phyloP scores from a whole-genome alignment of 2,888 invertebrate species.

The Caenorhabditis sinica region DNA sequence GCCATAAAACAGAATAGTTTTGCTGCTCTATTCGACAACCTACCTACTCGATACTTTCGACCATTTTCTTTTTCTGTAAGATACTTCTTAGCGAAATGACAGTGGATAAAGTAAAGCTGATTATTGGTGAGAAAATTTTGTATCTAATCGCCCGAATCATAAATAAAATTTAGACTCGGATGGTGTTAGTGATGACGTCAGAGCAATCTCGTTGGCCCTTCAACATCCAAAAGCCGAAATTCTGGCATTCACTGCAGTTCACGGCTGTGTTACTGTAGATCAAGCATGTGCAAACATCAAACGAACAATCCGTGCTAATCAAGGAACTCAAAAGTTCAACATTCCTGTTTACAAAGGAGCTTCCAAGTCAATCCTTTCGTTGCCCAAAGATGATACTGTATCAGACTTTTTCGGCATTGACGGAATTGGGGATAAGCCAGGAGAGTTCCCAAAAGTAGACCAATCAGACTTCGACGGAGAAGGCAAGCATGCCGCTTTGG shows the following conservation, averaged over 20 bases:
- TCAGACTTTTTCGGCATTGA: slow-evolving; percentile 76
- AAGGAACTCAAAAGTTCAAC: slow-evolving; percentile 23
- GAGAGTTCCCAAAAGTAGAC: slow-evolving; percentile 71
- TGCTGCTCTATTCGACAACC: background rate
- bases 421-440: slow-evolving; percentile 76
- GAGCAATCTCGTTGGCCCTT: slow-evolving; percentile 79
- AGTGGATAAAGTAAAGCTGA: slow-evolving; percentile 34
- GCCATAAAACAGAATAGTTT: background rate
- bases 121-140: slow-evolving; percentile 36
- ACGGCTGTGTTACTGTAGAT: slow-evolving; percentile 78
- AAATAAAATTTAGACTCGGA: slow-evolving; percentile 75
- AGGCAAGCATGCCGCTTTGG: slow-evolving; percentile 54
- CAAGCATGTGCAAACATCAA: slow-evolving; percentile 82
- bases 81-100: slow-evolving; percentile 1
- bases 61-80: background rate
- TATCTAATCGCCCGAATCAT: no score
- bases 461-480: slow-evolving; percentile 48
- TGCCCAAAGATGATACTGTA: slow-evolving; percentile 68
- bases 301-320: slow-evolving; percentile 79
- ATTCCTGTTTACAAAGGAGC: slow-evolving; percentile 83
- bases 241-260: slow-evolving; percentile 74
- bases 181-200: slow-evolving; percentile 79
- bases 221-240: slow-evolving; percentile 62
- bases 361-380: slow-evolving; percentile 49
- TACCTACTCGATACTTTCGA: background rate